Base-by-base conservation (phyloP, 2,113 vertebrate species). In the Zingel zingel region DNA sequence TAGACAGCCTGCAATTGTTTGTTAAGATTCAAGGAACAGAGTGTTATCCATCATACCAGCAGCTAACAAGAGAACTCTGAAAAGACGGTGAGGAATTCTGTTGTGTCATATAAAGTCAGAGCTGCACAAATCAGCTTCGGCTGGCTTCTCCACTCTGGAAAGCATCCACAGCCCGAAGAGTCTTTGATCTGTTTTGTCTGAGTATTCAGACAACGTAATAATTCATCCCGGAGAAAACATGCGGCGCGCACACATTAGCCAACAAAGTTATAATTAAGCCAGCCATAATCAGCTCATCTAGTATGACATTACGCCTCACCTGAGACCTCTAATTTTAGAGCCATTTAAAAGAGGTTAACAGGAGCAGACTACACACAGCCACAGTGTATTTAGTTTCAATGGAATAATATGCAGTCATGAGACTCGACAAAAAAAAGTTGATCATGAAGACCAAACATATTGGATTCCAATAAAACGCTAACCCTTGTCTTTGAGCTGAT, bases 261-360 rank as follows among this genome's bases (percentile, higher is more conserved):
- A 78, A 90, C 90, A 88, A 92, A 88, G 87, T 91, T 91, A 89
- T 92, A 91, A 92, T 94, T 93, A 94, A 91, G 86, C 65, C 84
- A 58, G 85, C 82, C 84, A 88, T 91, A 93, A 93, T 94, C 87
- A 91, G 90, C 92, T 92, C 90, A 92, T 92, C 90, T 92, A 73
- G 70, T 87, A 80, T 91, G 90, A 90, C 91, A 93, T 91, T 85
- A 87, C 63, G 79, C 77, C 89, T 92, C 92, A 94, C 88, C 90
- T 90, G 88, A 93, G 92, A 94, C 90, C 89, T 93, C 91, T 93
- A 85, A 94, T 91, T 94, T 93, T 83, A 87, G 82, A 93, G 86
- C 84, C 86, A 89, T 93, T 95, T 93, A 93, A 84, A 83, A 58
- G 80, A 93, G 88, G 92, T 93, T 92, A 92, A 91, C 73, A 70